A percentile compares a stretch with the other conserved stretches of the same genome.
phyloP scores from a whole-genome alignment of 2,888 invertebrate genomes.

The Tenthredo scrophulariae region DNA sequence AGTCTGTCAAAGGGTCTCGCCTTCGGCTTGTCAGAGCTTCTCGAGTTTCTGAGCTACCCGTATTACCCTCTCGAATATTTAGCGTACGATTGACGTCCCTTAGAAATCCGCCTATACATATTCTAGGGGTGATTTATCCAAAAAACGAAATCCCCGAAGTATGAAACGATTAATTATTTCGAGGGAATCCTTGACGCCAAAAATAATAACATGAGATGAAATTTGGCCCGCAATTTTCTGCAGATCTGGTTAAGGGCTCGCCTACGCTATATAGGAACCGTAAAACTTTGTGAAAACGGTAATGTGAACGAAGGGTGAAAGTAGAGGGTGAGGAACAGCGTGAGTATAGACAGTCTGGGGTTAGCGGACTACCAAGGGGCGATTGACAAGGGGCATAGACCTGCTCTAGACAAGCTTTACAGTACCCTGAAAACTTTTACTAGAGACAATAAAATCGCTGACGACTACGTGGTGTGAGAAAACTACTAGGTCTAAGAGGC shows the following conservation, averaged over 20 bases:
- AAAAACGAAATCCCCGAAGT: neutral
- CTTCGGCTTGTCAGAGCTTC: neutral
- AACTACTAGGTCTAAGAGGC: neutral
- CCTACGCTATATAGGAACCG: neutral
- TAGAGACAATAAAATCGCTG: conserved; percentile 42
- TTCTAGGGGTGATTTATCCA: neutral
- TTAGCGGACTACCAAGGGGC: conserved; percentile 9
- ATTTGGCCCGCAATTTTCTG: neutral
- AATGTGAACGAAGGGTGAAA: conserved; percentile 5
- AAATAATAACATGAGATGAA: neutral
- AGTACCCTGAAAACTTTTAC: conserved; percentile 28
- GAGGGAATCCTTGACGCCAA: neutral
- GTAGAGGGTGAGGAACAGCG: neutral
- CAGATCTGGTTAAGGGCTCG: neutral
- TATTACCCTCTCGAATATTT: neutral
- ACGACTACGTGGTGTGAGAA: neutral
- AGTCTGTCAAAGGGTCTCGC: neutral
- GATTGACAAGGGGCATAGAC: conserved; percentile 30
- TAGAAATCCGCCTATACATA: neutral
- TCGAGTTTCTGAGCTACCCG: neutral
- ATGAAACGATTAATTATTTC: neutral
- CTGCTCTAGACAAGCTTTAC: conserved; percentile 29
- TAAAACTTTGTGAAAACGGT: neutral
- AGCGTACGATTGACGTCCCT: neutral
- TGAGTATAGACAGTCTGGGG: conserved; percentile 21